Percentiles rank a stretch among this genome's conserved stretches.
These are phyloP conservation scores for Palythoa heliodiscus DNA, from an alignment of 92 coral and sea anemone species.

Conservation along the genomic window DNA sequence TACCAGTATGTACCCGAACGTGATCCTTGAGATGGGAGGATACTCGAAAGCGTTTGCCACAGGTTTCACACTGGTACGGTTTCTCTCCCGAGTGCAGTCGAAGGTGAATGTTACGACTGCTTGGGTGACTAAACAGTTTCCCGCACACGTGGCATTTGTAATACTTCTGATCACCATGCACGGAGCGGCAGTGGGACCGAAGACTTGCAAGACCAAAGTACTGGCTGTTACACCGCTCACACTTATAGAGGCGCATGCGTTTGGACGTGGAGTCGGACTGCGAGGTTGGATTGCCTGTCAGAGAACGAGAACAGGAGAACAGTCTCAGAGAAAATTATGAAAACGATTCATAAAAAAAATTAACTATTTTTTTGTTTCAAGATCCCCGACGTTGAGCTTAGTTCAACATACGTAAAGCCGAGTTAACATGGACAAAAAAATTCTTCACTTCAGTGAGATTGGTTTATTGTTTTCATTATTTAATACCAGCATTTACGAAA, in stretches of 20 bases:
- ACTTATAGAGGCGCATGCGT: slow-evolving; percentile 73
- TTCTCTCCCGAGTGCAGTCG: slow-evolving; percentile 95
- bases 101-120: slow-evolving; percentile 94
- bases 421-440: neutral
- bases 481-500: neutral
- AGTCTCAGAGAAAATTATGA: neutral
- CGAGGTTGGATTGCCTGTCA: slow-evolving; percentile 22
- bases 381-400: neutral
- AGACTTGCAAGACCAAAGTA: slow-evolving; percentile 78
- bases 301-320: neutral
- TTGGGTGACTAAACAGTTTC: slow-evolving; percentile 91
- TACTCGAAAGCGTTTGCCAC: slow-evolving; percentile 93
- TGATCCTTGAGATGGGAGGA: slow-evolving; percentile 97
- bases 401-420: neutral
- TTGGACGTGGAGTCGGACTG: slow-evolving; percentile 38
- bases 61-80: slow-evolving; percentile 90
- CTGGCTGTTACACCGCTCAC: slow-evolving; percentile 81
- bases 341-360: neutral
- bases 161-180: slow-evolving; percentile 91
- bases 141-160: slow-evolving; percentile 94
- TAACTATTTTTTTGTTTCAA: too few species aligned
- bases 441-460: neutral
- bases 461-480: neutral
- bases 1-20: slow-evolving; percentile 94
- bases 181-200: slow-evolving; percentile 77